These are phyloP conservation scores for Acronicta alni DNA, from an alignment of 2,888 invertebrate genomes.

Conservation along the genomic window DNA sequence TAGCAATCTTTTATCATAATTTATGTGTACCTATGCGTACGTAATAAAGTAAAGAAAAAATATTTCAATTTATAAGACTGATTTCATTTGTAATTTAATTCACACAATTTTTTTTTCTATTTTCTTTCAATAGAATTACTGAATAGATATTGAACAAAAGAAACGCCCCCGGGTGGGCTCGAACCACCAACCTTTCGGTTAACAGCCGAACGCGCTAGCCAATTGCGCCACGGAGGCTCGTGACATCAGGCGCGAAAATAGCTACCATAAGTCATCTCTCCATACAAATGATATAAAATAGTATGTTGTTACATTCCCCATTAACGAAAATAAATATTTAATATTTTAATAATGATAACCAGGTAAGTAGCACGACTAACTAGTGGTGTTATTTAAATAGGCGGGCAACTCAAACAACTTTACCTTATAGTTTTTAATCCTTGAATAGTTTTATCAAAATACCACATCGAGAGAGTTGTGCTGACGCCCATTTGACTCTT, in stretches of 20 bases:
- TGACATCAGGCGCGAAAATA: background rate
- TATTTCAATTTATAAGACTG: background rate
- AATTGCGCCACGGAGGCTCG: slow-evolving; percentile 96
- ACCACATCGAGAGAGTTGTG: too few relatives aligned
- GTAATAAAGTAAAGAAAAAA: background rate
- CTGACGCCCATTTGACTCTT: too few relatives aligned
- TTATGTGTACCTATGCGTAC: too few relatives aligned
- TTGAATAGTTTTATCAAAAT: too few relatives aligned
- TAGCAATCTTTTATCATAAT: slow-evolving; percentile 19
- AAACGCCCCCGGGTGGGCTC: slow-evolving; percentile 97
- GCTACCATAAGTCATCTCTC: background rate
- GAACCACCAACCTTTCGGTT: slow-evolving; percentile 99
- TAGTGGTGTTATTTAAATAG: too few relatives aligned
- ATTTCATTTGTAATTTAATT: too few relatives aligned
- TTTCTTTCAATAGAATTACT: background rate
- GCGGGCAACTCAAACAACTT: too few relatives aligned
- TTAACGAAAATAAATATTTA: too few relatives aligned
- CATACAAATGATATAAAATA: background rate
- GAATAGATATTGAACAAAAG: slow-evolving; percentile 62
- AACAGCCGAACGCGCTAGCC: slow-evolving; percentile 99
- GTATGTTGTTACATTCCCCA: too few relatives aligned
- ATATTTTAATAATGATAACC: too few relatives aligned
- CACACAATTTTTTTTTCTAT: background rate
- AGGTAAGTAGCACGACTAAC: too few relatives aligned
- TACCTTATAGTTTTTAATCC: too few relatives aligned